Evolutionary conservation across 2,797 vertebrate species (phyloP).

Genomic region (Pseudocheirus occidentalis): DNA sequence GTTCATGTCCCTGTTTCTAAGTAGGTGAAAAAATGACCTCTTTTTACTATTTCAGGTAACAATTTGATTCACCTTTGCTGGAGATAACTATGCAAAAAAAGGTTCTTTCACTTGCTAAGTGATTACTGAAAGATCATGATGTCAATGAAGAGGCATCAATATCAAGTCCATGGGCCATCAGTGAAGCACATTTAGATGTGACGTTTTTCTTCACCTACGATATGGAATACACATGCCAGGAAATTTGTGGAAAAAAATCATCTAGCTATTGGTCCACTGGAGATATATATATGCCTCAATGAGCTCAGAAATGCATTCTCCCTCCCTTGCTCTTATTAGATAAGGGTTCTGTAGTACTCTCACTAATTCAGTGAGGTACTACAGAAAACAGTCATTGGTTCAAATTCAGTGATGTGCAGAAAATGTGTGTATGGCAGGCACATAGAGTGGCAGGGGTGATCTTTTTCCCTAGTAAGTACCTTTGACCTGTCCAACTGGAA

Average conservation of each 20-base stretch:
- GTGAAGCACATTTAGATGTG: background rate
- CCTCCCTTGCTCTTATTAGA: background rate
- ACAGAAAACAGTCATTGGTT: background rate
- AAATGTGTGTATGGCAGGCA: background rate
- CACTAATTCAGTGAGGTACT: background rate
- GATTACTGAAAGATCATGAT: background rate
- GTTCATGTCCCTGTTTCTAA: background rate
- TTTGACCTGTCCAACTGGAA: background rate
- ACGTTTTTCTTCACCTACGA: background rate
- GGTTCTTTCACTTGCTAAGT: background rate
- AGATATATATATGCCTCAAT: background rate
- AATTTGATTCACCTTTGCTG: background rate
- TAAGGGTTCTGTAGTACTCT: background rate
- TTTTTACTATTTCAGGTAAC: background rate
- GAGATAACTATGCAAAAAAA: background rate
- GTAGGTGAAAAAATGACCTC: background rate
- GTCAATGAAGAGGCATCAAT: background rate
- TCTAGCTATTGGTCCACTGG: background rate
- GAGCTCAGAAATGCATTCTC: background rate
- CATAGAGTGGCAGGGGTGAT: background rate
- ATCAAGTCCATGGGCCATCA: background rate
- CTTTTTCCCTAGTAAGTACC: background rate
- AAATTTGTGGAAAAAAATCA: background rate
- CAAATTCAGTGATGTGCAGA: background rate
- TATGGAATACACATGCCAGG: background rate